Percentiles rank a stretch among this genome's conserved stretches.
Evolutionary conservation across 2,797 vertebrate species (phyloP).

Genomic region (Liasis olivaceus): DNA sequence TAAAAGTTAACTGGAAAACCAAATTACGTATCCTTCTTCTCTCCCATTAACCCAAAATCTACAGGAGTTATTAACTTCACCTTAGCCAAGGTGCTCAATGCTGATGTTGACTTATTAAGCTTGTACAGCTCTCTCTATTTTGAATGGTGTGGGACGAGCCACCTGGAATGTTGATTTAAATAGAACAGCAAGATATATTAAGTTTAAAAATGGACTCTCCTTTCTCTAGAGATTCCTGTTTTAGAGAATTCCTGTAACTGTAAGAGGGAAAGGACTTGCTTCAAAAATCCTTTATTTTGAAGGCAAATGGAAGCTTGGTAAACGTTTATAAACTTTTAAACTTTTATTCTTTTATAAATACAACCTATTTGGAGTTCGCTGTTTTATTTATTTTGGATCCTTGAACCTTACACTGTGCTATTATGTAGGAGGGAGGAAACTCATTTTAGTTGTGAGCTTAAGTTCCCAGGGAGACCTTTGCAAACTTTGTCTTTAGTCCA

Average conservation of each 20-base stretch:
- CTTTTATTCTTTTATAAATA: neutral
- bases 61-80: neutral
- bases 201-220: neutral
- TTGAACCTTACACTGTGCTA: rapidly evolving
- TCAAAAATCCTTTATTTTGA: neutral
- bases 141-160: neutral
- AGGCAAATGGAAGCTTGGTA: neutral
- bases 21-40: neutral
- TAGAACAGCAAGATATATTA: neutral
- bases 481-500: neutral
- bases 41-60: neutral
- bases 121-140: neutral
- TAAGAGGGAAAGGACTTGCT: neutral
- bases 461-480: too few species aligned
- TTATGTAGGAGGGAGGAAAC: neutral
- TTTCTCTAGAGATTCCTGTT: neutral
- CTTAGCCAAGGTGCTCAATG: neutral
- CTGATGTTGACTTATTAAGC: neutral
- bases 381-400: neutral
- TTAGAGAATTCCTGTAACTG: neutral
- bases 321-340: neutral
- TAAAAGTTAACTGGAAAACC: neutral
- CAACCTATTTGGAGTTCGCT: neutral
- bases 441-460: neutral
- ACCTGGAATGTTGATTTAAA: neutral